Conservation (phyloP, 2,797 vertebrate species). For the Threskiornis aethiopicus region DNA sequence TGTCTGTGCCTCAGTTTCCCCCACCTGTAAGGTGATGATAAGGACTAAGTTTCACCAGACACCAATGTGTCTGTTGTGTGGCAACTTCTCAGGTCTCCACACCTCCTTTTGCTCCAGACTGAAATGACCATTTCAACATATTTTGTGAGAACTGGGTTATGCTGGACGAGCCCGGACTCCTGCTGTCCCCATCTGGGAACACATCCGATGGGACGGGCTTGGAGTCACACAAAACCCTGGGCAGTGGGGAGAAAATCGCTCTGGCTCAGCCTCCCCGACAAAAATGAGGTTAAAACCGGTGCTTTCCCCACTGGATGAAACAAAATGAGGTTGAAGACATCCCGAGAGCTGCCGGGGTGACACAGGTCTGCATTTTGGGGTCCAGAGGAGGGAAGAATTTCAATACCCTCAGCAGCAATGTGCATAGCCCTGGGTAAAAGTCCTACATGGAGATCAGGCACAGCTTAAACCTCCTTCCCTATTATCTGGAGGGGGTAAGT, state of each 20-base stretch:
- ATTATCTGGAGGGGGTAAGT: neutral
- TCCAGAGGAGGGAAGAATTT: neutral
- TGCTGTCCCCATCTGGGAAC: neutral
- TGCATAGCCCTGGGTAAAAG: neutral
- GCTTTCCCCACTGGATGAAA: neutral
- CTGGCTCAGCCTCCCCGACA: neutral
- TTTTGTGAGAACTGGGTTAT: neutral
- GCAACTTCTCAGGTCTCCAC: neutral
- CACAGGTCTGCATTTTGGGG: neutral
- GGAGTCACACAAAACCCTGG: neutral
- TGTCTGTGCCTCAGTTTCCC: neutral
- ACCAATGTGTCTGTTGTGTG: fast-evolving
- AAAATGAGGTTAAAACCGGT: neutral
- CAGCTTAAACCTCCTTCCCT: neutral
- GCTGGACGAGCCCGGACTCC: neutral
- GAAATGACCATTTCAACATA: neutral
- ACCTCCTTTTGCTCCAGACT: neutral
- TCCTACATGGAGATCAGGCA: neutral
- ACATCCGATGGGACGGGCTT: neutral
- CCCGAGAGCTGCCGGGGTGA: fast-evolving
- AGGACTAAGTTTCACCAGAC: neutral
- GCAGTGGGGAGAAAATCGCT: fast-evolving
- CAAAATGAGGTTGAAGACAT: neutral
- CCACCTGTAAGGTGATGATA: neutral
- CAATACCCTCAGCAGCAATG: neutral